Percentiles rank a stretch among this genome's conserved stretches.
Evolutionary conservation across 2,888 invertebrate species (phyloP).

Genomic region (Gryllus longicercus): DNA sequence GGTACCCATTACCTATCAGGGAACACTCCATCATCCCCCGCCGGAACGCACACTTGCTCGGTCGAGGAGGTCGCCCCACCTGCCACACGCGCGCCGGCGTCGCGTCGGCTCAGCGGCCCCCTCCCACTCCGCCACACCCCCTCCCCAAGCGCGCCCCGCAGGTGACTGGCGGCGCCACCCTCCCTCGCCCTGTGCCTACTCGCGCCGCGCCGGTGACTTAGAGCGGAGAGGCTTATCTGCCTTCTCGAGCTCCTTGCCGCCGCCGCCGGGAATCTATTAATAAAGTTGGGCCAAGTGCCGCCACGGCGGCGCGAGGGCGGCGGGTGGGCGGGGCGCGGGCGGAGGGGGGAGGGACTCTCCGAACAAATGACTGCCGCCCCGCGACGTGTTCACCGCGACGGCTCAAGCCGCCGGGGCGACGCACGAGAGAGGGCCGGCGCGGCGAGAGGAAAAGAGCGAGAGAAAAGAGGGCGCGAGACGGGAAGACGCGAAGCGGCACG

Average conservation of each 20-base stretch:
- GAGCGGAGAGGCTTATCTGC: conserved; percentile 3
- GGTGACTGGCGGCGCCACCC: background rate
- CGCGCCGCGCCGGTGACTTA: background rate
- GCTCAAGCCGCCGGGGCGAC: background rate
- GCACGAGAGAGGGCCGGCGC: too few species aligned
- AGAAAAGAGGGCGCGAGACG: too few species aligned
- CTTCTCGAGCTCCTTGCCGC: conserved; percentile 8
- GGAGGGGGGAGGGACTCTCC: background rate
- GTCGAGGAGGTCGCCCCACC: too few species aligned
- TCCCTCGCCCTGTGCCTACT: background rate
- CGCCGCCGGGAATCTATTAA: background rate
- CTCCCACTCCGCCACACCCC: too few species aligned
- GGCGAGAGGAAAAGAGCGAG: too few species aligned
- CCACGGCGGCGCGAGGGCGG: background rate
- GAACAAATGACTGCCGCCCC: conserved; percentile 17
- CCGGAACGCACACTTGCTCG: too few species aligned
- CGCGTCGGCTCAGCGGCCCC: too few species aligned
- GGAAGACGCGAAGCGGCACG: too few species aligned
- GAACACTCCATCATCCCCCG: too few species aligned
- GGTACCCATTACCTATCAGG: too few species aligned
- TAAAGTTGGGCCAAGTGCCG: conserved; percentile 2
- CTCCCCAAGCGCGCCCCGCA: background rate
- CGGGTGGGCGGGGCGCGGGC: background rate
- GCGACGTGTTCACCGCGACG: conserved; percentile 17
- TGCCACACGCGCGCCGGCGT: too few species aligned